Evolutionary conservation across 2,888 invertebrate genomes (phyloP).

Genomic region (Ptilodon capucinus): DNA sequence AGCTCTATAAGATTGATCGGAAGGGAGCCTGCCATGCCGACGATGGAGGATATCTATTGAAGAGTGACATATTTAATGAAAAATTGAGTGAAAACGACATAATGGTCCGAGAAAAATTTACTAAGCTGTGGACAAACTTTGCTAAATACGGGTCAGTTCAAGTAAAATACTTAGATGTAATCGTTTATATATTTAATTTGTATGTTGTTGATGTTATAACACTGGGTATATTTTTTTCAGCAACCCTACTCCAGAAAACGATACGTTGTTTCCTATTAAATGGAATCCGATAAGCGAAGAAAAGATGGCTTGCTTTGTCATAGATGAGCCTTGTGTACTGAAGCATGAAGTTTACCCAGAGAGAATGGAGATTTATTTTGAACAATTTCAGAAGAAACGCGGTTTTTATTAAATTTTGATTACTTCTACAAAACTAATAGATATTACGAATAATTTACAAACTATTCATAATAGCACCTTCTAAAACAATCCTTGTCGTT

Average conservation of each 20-base stretch:
- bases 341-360: conserved; percentile 54
- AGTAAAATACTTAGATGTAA: too few species aligned
- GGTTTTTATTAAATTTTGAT: too few species aligned
- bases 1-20: conserved; percentile 58
- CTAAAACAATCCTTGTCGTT: too few species aligned
- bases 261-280: conserved; percentile 46
- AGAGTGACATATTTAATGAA: conserved; percentile 43
- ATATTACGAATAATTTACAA: too few species aligned
- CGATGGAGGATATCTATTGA: conserved; percentile 83
- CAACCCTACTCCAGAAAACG: conserved; percentile 60
- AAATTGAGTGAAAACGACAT: conserved; percentile 50
- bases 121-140: conserved; percentile 85
- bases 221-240: conserved; percentile 46
- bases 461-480: too few species aligned
- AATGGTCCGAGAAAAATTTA: conserved; percentile 67
- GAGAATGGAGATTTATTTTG: conserved; percentile 57
- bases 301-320: conserved; percentile 51
- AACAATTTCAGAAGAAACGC: conserved; percentile 46
- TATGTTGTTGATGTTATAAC: too few species aligned
- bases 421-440: too few species aligned
- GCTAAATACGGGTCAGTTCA: conserved; percentile 80
- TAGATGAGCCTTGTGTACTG: conserved; percentile 58
- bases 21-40: conserved; percentile 84
- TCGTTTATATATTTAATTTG: too few species aligned
- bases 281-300: conserved; percentile 60